Base-by-base conservation (phyloP, 2,888 invertebrate species). In the Petrolisthes cinctipes region DNA sequence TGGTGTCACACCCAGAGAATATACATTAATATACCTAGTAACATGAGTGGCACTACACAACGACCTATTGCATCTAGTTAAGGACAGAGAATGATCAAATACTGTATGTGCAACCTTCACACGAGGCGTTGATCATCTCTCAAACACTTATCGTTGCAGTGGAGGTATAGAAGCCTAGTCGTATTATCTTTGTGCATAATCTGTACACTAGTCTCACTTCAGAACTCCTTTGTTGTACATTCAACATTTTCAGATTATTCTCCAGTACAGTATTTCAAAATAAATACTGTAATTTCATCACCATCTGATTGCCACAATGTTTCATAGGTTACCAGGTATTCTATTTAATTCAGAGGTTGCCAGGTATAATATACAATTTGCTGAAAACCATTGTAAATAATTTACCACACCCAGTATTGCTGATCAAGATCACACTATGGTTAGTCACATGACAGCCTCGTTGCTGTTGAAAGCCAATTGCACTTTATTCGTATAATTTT, bases 1-100 rank as follows among this genome's bases (percentile, higher is more conserved):
- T 37, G 37, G 37, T 37, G n/a, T 71, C 71, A 71, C 71, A 71
- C 71, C 71, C 71, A 71, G n/a, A 71, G 71, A 71, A 71, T 20
- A 71, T 20, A 71, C 20, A 20, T 71, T 71, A 71, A 71, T 71
- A 71, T 71, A 71, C 20, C 71, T 71, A 71, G 71, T 71, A 71
- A 71, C 17, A 71, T 11, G 71, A 71, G 71, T 71, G 71, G 71
- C 71, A 71, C 71, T 71, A 71, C 71, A 71, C 71, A 71, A 71
- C 71, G 71, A 71, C 71, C 71, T 71, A 71, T 71, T 11, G 71
- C 71, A 71, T 71, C 71, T 71, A 71, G 71, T n/a, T 71, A 6
- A 71, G 71, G 71, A 71, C 71, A 71, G 17, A 71, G 71, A 71
- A 71, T 71, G 17, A 71, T 71, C 71, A n/a, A 71, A 20, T n/a